phyloP scores from a whole-genome alignment of 2,797 vertebrate genomes.

The Silurus lanzhouensis region DNA sequence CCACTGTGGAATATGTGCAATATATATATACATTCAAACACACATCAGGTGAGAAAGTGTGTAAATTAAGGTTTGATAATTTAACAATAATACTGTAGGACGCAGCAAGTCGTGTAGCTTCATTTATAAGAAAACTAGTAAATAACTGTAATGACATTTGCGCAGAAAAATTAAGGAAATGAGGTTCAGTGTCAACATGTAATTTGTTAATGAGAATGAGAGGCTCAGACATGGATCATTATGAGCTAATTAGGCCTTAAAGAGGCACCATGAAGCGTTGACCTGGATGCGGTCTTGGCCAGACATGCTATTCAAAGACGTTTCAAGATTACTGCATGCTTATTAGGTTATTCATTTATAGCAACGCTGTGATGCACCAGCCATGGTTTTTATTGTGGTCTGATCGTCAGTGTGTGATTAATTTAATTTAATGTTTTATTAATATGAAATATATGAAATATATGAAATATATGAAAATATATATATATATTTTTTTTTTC shows the following conservation, averaged over 20 bases:
- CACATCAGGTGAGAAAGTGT: neutral
- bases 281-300: slow-evolving; percentile 2
- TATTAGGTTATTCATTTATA: slow-evolving; percentile 11
- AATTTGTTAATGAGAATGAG: slow-evolving; percentile 25
- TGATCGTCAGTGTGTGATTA: neutral
- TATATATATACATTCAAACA: neutral
- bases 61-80: neutral
- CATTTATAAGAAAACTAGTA: neutral
- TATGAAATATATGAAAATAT: neutral
- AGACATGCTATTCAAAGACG: neutral
- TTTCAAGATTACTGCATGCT: slow-evolving; percentile 2
- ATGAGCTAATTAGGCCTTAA: slow-evolving; percentile 14
- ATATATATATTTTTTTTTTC: too few relatives aligned
- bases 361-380: neutral
- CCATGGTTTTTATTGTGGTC: neutral
- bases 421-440: neutral
- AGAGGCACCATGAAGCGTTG: slow-evolving; percentile 22
- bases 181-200: slow-evolving; percentile 25
- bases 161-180: slow-evolving; percentile 11
- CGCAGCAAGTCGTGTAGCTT: neutral
- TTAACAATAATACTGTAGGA: neutral
- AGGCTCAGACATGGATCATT: slow-evolving; percentile 5
- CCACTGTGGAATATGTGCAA: too few relatives aligned
- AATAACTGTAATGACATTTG: slow-evolving; percentile 8
- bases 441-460: neutral